Evolutionary conservation across 2,797 vertebrate genomes (phyloP), one percentile per base, ranked within the genome.

Genomic region (Austrolebias charrua): DNA sequence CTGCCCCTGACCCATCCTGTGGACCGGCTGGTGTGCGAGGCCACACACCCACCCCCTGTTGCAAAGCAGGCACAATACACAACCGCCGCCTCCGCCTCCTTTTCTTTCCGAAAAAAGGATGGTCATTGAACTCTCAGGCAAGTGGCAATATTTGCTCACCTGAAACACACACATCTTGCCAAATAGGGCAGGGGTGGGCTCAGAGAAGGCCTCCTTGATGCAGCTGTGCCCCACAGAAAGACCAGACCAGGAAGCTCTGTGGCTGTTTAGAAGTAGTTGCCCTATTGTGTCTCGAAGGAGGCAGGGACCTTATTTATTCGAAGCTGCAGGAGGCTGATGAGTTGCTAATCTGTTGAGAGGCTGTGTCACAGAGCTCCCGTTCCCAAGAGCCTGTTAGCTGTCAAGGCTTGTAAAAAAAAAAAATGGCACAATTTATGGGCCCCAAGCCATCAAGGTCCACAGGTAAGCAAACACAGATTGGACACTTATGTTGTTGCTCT

Each of bases 71-170:
- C 82, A 90, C 93, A 92, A 92, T 92, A 93, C 93, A 75, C 95
- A 95, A 93, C 92, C 90, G 55, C 92, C 84, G 14, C 44, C 42
- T 44, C 55, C 56, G 47, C 5, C 45, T 90, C 89, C 87, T 84
- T 52, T 92, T 84, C 59, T 92, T 92, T 88, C 62, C 71, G 11
- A 13, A 67, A 92, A n/a, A 86, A 81, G 82, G 86, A 81, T 85
- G 83, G 88, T 86, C 91, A 92, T 90, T 91, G 90, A 93, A 89
- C 88, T 92, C 92, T 94, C 90, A 90, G 88, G 91, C 92, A 93
- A 93, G 91, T 88, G 90, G 93, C 92, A 94, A 93, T 97, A 94
- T 97, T 97, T 98, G 95, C 93, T 95, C 95, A 95, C 95, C 95
- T 95, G 93, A 94, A 92, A 92, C 80, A 91, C 90, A 87, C 91